Percentiles rank a stretch among this genome's conserved stretches.
Conservation (phyloP, 2,113 vertebrate genomes). For the Delphinus delphis region DNA sequence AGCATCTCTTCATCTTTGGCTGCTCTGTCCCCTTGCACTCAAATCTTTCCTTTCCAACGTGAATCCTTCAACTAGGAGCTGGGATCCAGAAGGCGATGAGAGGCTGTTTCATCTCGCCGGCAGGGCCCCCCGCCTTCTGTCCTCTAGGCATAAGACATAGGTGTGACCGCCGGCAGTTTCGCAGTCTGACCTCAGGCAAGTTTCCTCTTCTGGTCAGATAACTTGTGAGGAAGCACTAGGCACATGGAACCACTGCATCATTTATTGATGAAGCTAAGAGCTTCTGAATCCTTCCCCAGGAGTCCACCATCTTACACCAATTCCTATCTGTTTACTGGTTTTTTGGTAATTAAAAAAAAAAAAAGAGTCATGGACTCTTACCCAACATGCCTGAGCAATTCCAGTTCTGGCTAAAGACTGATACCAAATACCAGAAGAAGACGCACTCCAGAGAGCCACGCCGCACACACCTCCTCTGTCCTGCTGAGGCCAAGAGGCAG, state of each 20-base stretch:
- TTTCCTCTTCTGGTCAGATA: background rate
- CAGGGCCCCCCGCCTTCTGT: background rate
- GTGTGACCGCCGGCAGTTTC: background rate
- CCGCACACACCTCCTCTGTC: background rate
- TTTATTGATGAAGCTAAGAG: background rate
- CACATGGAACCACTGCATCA: background rate
- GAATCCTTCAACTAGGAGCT: no score
- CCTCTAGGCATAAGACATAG: background rate
- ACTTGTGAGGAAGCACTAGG: background rate
- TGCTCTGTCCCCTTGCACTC: background rate
- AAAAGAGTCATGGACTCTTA: background rate
- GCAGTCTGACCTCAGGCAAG: background rate
- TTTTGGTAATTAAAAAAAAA: background rate
- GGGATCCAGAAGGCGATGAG: fast-evolving
- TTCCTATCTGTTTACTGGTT: background rate
- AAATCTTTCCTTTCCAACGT: background rate
- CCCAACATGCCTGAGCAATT: background rate
- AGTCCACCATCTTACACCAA: background rate
- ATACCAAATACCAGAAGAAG: background rate
- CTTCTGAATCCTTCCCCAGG: background rate
- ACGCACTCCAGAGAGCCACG: fast-evolving
- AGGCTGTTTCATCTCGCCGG: background rate
- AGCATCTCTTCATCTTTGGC: background rate
- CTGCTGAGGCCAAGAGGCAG: background rate
- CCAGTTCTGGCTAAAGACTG: background rate